Evolutionary conservation across 2,888 invertebrate genomes (phyloP).

Genomic region (Koerneria pararmatus): DNA sequence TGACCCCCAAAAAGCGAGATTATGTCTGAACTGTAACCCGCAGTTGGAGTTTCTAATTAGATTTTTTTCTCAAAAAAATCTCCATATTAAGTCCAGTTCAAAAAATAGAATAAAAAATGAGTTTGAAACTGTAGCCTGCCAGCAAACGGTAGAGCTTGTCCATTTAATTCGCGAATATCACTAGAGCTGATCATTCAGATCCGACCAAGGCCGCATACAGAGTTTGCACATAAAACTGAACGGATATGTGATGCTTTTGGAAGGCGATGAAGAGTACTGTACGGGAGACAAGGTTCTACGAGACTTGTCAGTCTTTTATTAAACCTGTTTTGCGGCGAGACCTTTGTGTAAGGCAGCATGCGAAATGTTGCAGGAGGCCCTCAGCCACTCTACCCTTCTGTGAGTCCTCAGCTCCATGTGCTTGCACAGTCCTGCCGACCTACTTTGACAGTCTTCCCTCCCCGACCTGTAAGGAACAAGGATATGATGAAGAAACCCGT

Average conservation of each 20-base stretch:
- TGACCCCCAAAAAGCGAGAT: too few relatives aligned
- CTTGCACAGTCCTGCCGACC: slow-evolving; percentile 14
- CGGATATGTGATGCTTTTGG: too few relatives aligned
- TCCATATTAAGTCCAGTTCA: slow-evolving; percentile 1
- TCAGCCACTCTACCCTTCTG: slow-evolving; percentile 22
- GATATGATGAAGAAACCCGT: slow-evolving; percentile 5
- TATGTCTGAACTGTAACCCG: too few relatives aligned
- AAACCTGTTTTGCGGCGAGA: not conserved
- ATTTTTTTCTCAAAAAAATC: not conserved
- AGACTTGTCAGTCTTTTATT: not conserved
- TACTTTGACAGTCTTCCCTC: slow-evolving; percentile 17
- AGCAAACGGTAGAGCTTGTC: not conserved
- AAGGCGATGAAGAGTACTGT: too few relatives aligned
- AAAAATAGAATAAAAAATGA: not conserved
- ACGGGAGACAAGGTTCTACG: too few relatives aligned
- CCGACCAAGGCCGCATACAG: not conserved
- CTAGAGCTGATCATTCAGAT: too few relatives aligned
- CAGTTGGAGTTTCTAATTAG: too few relatives aligned
- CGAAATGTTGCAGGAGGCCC: slow-evolving; percentile 21
- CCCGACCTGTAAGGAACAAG: slow-evolving; percentile 7
- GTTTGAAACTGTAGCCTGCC: not conserved
- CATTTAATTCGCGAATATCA: too few relatives aligned
- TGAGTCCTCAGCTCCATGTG: slow-evolving; percentile 9
- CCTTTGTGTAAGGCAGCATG: too few relatives aligned
- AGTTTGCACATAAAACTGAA: too few relatives aligned